Conservation (phyloP, 2,113 vertebrate genomes). For the Poeciliopsis occidentalis region DNA sequence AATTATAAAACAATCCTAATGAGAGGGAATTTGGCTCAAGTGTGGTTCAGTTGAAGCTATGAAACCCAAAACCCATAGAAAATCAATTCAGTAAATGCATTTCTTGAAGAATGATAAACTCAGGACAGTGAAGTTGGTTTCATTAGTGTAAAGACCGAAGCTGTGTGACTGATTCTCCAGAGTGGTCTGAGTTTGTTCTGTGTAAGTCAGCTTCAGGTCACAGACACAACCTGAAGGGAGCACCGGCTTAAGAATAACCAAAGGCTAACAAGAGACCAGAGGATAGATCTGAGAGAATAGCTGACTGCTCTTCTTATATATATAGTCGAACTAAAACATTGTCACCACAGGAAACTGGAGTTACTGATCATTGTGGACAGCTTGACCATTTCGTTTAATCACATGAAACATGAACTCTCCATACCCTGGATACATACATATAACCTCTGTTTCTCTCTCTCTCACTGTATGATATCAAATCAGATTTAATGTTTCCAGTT, state of each 20-base stretch:
- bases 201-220: too few relatives aligned
- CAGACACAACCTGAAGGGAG: too few relatives aligned
- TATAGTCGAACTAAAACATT: neutral
- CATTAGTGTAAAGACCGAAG: neutral
- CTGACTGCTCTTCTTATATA: neutral
- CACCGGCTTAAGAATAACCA: neutral
- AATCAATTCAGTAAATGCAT: slow-evolving; percentile 17
- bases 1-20: slow-evolving; percentile 49
- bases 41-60: neutral
- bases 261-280: neutral
- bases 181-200: neutral
- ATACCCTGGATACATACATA: too few relatives aligned
- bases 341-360: neutral
- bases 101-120: too few relatives aligned
- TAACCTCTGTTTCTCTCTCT: too few relatives aligned
- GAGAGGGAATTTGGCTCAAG: slow-evolving; percentile 42
- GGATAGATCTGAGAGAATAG: slow-evolving; percentile 10
- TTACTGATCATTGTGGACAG: neutral
- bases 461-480: too few relatives aligned
- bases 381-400: neutral
- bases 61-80: slow-evolving; percentile 15
- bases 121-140: neutral
- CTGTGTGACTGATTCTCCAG: neutral
- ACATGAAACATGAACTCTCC: neutral
- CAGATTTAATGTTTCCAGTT: neutral